Percentiles rank a stretch among this genome's conserved stretches.
Conservation (phyloP, 2,113 vertebrate species). For the Felis catus region F.catus_Fca126_mat1.0 CM031417.1:15798501-15799000, state of each 20-base stretch:
- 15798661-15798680: slow-evolving; percentile 96
- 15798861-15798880: slow-evolving; percentile 92
- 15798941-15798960: slow-evolving; percentile 90
- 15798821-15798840: slow-evolving; percentile 97
- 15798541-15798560: slow-evolving; percentile 99
- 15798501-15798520: slow-evolving; percentile 95
- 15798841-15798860: slow-evolving; percentile 95
- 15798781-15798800: slow-evolving; percentile 99
- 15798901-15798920: slow-evolving; percentile 91
- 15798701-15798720: slow-evolving; percentile 99
- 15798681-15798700: slow-evolving; percentile 91
- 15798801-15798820: slow-evolving; percentile 99
- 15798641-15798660: slow-evolving; percentile 81
- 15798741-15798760: slow-evolving; percentile 96
- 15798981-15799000: slow-evolving; percentile 88
- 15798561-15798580: slow-evolving; percentile 94
- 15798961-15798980: slow-evolving; percentile 90
- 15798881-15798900: slow-evolving; percentile 99
- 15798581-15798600: slow-evolving; percentile 97
- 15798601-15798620: slow-evolving; percentile 90
- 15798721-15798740: slow-evolving; percentile 99
- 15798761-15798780: slow-evolving; percentile 99
- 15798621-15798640: slow-evolving; percentile 82
- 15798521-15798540: slow-evolving; percentile 98
- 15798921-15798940: slow-evolving; percentile 92